Base-by-base conservation (phyloP, 2,113 vertebrate genomes). In the Gadus chalcogrammus region DNA sequence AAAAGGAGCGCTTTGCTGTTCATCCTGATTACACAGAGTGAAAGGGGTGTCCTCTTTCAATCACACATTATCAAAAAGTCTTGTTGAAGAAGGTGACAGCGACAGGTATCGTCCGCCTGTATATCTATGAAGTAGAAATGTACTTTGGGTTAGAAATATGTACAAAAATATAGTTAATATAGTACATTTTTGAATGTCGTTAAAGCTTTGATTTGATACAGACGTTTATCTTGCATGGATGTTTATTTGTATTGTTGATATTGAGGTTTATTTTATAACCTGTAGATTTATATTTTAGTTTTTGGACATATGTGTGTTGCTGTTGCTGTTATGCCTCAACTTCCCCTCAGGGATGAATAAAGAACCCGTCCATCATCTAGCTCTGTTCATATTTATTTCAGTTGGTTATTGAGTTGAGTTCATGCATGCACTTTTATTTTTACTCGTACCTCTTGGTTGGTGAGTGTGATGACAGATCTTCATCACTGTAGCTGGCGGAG, bases 51-150 rank as follows among this genome's bases (percentile, higher is more conserved):
- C 42, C 6, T 48, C 42, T 48, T 9, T 58, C 55, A n/a, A 1
- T 82, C 79, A 96, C 67, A 96, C 91, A 81, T 96, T 92, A 72
- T 95, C 92, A 89, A 96, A 96, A 79, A 96, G 89, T 82, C 84
- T 79, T 2, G 85, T 91, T 73, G 80, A 82, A 78, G 95, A 94
- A 85, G 93, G 92, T 13, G 94, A 94, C 88, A 96, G 94, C 17
- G 94, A 94, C 65, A 93, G 80, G 73, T 96, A 95, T 72, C 91
- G 91, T 87, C 94, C 94, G 76, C 89, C 91, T 4, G 90, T 90
- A 82, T 93, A 93, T 83, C 95, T 96, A 72, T 28, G 65, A 64
- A 22, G 55, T 6, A 5, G 55, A n/a, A 58, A 17, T 8, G 55
- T 3, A 55, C 53, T 12, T 16, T 15, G 12, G 74, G 7, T 73